Percentiles rank a stretch among this genome's conserved stretches.
Conservation (phyloP, 2,797 vertebrate species). For the Brachyalestes nurse region DNA sequence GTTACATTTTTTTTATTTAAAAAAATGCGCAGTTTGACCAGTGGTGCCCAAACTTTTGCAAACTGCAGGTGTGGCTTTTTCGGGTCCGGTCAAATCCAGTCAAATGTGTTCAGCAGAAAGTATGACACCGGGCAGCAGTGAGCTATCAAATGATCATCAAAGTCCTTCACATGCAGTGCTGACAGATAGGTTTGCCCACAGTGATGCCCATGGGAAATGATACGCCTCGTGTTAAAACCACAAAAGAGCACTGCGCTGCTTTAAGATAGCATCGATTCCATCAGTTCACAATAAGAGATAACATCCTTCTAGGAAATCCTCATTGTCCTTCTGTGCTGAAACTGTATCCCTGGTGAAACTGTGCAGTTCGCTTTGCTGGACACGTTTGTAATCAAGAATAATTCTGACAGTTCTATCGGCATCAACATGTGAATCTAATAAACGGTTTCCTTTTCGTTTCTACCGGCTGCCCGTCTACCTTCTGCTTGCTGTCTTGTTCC, state of each 20-base stretch:
- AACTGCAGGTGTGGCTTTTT: neutral
- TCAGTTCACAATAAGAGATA: conserved; percentile 36
- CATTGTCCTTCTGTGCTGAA: conserved; percentile 51
- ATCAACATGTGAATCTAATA: conserved; percentile 71
- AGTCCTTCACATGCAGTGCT: conserved; percentile 36
- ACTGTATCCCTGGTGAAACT: conserved; percentile 52
- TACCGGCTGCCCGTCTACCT: conserved; percentile 63
- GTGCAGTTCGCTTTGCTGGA: conserved; percentile 46
- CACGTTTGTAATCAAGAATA: conserved; percentile 58
- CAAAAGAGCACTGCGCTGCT: conserved; percentile 26
- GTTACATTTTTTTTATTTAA: too few species aligned
- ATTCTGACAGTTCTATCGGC: conserved; percentile 60
- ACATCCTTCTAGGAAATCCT: conserved; percentile 22
- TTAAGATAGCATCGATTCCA: conserved; percentile 33
- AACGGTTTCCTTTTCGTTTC: conserved; percentile 62
- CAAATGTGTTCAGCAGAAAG: conserved; percentile 19
- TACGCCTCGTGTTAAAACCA: conserved; percentile 3
- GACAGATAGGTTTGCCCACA: conserved; percentile 35
- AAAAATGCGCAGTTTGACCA: too few species aligned
- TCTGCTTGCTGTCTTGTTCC: conserved; percentile 63
- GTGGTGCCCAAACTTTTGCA: too few species aligned
- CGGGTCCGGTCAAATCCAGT: neutral
- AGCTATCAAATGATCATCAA: conserved; percentile 29
- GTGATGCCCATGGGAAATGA: conserved; percentile 29
- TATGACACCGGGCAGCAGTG: conserved; percentile 27